Evolutionary conservation across 2,888 invertebrate genomes (phyloP).

Genomic region (Morpho achilles): DNA sequence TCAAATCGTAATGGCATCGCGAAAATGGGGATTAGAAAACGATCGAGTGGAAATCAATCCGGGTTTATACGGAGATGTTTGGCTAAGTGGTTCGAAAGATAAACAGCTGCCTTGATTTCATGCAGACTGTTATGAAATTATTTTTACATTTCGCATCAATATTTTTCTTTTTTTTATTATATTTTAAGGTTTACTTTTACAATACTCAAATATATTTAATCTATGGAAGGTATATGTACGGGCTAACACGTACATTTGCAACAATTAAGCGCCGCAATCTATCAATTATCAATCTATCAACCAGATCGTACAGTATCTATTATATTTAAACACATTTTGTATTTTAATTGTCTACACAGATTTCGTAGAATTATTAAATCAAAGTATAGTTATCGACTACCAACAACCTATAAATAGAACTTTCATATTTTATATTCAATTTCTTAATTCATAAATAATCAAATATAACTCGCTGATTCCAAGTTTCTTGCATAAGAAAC

Average conservation of each 20-base stretch:
- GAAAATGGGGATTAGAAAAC: conserved; percentile 77
- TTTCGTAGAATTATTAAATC: too few species aligned
- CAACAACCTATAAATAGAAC: too few species aligned
- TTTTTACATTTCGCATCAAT: neutral
- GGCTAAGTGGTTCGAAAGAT: conserved; percentile 27
- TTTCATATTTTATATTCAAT: too few species aligned
- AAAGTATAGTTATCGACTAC: too few species aligned
- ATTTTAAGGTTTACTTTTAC: neutral
- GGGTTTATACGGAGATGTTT: conserved; percentile 55
- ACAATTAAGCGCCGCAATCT: neutral
- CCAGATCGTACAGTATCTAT: too few species aligned
- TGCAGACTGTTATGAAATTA: neutral
- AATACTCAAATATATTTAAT: neutral
- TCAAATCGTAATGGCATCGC: conserved; percentile 76
- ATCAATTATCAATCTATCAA: too few species aligned
- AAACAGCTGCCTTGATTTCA: conserved; percentile 21
- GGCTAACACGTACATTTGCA: neutral
- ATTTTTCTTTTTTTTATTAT: neutral
- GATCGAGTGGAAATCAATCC: conserved; percentile 73
- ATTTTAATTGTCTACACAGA: too few species aligned
- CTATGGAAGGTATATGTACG: neutral
- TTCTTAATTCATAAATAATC: too few species aligned
- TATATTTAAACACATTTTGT: too few species aligned
- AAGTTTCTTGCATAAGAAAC: too few species aligned
- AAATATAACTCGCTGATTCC: too few species aligned